Base-by-base conservation (phyloP, 2,888 invertebrate genomes). In the Polylopha cassiicola region DNA sequence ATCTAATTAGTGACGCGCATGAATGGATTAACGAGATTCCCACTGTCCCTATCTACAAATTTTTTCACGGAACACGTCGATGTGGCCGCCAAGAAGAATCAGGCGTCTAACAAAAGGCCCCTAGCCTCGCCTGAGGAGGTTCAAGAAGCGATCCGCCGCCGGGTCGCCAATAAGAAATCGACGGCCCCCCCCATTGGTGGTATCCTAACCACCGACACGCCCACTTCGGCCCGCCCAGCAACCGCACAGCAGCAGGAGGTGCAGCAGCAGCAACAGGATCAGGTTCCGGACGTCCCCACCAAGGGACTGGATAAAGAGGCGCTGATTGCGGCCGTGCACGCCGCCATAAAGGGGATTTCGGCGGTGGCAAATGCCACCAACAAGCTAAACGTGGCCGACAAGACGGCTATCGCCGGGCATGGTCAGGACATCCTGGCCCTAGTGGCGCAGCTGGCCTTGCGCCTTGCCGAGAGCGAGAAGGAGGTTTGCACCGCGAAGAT, bases 341-440 rank as follows among this genome's bases (percentile, higher is more conserved):
- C 1, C 1, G 39, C 43, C 1, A 17, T 46, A 0, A 45, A 44
- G 17, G 37, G 43, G 0, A 50, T 50, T 0, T 11, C 27, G 3
- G 28, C 2, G 0, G 31, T 49, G 0, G 11, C 43, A 0, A 47
- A 44, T 5, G 39, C 23, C 0, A 3, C 17, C 1, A 47, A 47
- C 7, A 47, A 49, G 8, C 27, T 49, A 0, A 47, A 47, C 22
- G 13, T 45, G 0, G 10, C 32, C 0, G 43, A 47, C 34, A 47
- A 42, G 16, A 0, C 22, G 0, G 0, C 16, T 0, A 8, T 39
- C 5, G 3, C 9, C 0, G 7, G 10, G 0, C 14, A 21, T n/a
- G 10, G 22, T 9, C 37, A 27, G 8, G 27, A 27, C 15, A 16
- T 32, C 2, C 9, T 32, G 32, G 32, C 32, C 2, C 5, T 22